Percentiles rank a stretch among this genome's conserved stretches.
These are phyloP conservation scores for Nylanderia fulva DNA, from an alignment of 1,140 invertebrate genomes.

Conservation along the genomic window DNA sequence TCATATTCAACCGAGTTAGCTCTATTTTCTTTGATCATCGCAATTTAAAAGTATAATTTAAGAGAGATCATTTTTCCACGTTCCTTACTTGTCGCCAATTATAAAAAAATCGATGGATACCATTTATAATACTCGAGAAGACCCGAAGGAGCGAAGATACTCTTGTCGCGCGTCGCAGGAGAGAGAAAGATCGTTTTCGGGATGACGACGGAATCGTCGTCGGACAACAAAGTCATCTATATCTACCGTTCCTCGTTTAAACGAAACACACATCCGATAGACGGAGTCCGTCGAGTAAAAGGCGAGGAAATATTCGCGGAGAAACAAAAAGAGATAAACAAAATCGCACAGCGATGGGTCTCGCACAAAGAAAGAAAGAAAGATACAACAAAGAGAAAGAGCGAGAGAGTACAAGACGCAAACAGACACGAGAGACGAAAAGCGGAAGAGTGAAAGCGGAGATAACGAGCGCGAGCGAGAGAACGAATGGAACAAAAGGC, in stretches of 20 bases:
- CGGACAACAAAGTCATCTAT: constrained; percentile 31
- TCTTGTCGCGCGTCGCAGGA: constrained; percentile 14
- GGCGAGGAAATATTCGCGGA: constrained; percentile 50
- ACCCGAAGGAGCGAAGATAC: background rate
- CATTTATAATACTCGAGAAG: constrained; percentile 42
- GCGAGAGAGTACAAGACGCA: background rate
- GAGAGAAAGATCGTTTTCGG: constrained; percentile 32
- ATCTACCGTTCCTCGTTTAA: constrained; percentile 34
- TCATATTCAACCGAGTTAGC: background rate
- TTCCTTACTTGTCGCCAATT: constrained; percentile 23
- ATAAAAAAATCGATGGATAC: constrained; percentile 35
- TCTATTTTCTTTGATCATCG: background rate
- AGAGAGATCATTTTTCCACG: constrained; percentile 1
- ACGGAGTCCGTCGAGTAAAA: constrained; percentile 30
- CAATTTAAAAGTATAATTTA: constrained; percentile 1
- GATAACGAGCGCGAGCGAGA: constrained; percentile 21
- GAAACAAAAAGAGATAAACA: constrained; percentile 49
- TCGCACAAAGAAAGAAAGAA: constrained; percentile 29
- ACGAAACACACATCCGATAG: constrained; percentile 46
- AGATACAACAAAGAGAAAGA: background rate
- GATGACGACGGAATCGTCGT: constrained; percentile 50
- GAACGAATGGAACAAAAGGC: constrained; percentile 48
- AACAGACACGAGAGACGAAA: constrained; percentile 10
- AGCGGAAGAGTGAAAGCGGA: constrained; percentile 35
- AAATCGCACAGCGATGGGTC: constrained; percentile 22